Conservation (phyloP, 2,888 invertebrate genomes). For the Cynaeus angustus region DNA sequence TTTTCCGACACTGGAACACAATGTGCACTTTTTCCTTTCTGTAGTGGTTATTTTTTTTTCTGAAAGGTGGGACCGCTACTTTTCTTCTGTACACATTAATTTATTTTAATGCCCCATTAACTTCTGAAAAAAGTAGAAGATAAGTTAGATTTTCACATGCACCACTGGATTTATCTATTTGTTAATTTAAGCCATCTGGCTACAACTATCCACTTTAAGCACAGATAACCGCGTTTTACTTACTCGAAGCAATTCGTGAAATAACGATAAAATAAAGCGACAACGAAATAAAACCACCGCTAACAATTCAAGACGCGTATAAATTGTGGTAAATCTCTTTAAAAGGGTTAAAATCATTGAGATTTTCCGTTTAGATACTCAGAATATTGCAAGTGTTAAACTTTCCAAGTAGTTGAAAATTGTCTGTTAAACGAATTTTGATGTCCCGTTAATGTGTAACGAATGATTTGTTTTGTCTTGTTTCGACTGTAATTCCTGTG, state of each 20-base stretch:
- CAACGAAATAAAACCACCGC: constrained; percentile 28
- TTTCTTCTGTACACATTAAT: too few relatives aligned
- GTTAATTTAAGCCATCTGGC: constrained; percentile 9
- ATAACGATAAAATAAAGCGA: constrained; percentile 24
- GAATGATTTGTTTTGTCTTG: constrained; percentile 17
- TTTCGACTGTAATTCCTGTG: constrained; percentile 9
- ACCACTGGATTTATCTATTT: constrained; percentile 3
- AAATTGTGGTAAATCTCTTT: constrained; percentile 30
- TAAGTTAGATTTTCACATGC: too few relatives aligned
- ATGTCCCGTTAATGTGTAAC: constrained; percentile 10
- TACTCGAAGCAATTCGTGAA: constrained; percentile 15
- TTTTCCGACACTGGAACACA: too few relatives aligned
- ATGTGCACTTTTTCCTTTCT: too few relatives aligned
- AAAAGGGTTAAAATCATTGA: constrained; percentile 27
- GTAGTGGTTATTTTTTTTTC: too few relatives aligned
- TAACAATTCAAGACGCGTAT: constrained; percentile 19
- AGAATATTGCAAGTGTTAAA: constrained; percentile 12
- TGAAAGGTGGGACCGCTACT: too few relatives aligned
- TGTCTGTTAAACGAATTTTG: constrained; percentile 14
- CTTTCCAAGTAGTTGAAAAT: constrained; percentile 11
- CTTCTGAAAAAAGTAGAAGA: too few relatives aligned
- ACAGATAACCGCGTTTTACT: constrained; percentile 19
- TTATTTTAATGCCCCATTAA: too few relatives aligned
- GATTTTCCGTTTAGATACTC: constrained; percentile 13
- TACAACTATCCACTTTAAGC: constrained; percentile 7